These are phyloP conservation scores for Ips nitidus DNA, from an alignment of 1,140 invertebrate genomes.

Conservation along the genomic window DNA sequence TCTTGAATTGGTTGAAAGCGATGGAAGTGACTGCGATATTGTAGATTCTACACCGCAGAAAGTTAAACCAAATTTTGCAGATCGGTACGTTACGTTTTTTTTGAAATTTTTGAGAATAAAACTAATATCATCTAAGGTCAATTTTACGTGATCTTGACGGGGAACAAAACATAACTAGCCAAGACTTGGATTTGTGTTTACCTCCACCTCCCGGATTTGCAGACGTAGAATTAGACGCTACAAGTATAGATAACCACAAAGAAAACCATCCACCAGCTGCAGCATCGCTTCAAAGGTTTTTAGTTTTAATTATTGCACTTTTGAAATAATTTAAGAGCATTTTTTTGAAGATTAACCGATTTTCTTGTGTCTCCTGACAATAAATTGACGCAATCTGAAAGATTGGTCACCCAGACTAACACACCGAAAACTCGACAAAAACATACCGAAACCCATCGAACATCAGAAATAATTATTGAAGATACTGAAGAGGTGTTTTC, in stretches of 20 bases:
- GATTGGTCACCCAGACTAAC: background rate
- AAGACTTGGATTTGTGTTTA: constrained; percentile 12
- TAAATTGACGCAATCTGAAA: background rate
- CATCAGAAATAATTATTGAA: too few species aligned
- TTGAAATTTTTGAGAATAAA: constrained; percentile 12
- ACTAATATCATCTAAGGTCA: constrained; percentile 19
- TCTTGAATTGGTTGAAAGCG: background rate
- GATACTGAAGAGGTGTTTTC: too few species aligned
- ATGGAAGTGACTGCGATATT: constrained; percentile 39
- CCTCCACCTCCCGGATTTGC: constrained; percentile 35
- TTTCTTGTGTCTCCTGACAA: background rate
- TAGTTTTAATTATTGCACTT: background rate
- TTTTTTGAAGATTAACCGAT: constrained; percentile 7
- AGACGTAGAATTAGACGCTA: background rate
- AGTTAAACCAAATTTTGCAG: constrained; percentile 19
- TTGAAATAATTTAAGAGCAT: background rate
- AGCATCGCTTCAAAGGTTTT: background rate
- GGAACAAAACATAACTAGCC: too few species aligned
- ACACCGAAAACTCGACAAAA: background rate
- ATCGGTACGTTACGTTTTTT: constrained; percentile 16
- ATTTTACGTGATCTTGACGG: background rate
- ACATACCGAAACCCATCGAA: too few species aligned
- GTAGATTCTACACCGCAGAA: constrained; percentile 46
- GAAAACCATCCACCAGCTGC: background rate
- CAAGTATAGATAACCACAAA: background rate